A percentile compares a stretch with the other conserved stretches of the same genome.
Conservation (phyloP, 2,888 invertebrate species). For the Chydorus sphaericus region DNA sequence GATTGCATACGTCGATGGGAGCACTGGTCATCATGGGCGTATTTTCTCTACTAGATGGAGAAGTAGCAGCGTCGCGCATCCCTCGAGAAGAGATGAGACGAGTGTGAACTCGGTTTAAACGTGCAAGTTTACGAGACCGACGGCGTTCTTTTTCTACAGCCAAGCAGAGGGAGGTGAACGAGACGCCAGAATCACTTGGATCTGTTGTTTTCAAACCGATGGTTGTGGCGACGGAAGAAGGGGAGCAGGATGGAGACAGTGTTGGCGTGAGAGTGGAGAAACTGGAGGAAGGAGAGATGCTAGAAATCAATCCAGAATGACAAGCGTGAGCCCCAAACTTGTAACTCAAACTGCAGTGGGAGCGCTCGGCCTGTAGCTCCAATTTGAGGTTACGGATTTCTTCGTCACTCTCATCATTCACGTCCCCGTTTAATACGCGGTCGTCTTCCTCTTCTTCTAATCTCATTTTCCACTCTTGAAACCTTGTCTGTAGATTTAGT, state of each 20-base stretch:
- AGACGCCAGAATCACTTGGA: not conserved
- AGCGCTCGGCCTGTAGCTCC: conserved; percentile 29
- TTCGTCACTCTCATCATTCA: conserved; percentile 43
- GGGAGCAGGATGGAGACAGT: not conserved
- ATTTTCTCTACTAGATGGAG: no score
- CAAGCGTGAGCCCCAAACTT: no score
- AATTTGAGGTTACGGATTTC: conserved; percentile 46
- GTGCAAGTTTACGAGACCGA: not conserved
- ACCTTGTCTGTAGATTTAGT: not conserved
- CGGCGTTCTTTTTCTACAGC: conserved; percentile 2
- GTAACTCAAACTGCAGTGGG: conserved; percentile 41
- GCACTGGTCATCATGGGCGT: not conserved
- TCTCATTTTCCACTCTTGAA: conserved; percentile 20
- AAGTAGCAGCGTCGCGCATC: not conserved
- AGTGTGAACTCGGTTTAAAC: not conserved
- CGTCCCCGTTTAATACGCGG: not conserved
- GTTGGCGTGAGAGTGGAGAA: not conserved
- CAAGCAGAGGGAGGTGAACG: not conserved
- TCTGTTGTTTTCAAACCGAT: no score
- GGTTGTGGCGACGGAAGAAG: no score
- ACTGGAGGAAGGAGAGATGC: conserved; percentile 28
- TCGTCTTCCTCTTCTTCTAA: conserved; percentile 22
- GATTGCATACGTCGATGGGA: not conserved
- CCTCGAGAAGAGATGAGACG: not conserved
- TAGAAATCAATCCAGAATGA: no score